Base-by-base conservation (phyloP, 2,113 vertebrate genomes). In the Pseudois nayaur region DNA sequence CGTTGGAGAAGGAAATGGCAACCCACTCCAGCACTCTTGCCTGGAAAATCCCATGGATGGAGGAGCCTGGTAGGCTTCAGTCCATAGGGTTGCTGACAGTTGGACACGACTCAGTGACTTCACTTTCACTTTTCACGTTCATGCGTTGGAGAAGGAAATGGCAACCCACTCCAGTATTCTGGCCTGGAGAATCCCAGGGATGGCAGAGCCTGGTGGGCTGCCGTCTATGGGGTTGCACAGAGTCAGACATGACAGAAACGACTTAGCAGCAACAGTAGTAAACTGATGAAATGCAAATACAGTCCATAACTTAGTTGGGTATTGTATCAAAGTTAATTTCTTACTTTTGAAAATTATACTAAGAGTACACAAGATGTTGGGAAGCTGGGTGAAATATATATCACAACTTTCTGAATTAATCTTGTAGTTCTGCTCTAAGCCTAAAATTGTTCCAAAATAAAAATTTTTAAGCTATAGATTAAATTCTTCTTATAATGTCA, bases 361-460 rank as follows among this genome's bases (percentile, higher is more conserved):
- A 23, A 96, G 16, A 17, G 78, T 83, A 85, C 43, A 4, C 6
- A 36, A 82, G 45, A 43, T 78, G 8, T 54, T 55, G 36, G 19
- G 21, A 79, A 67, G 21, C 5, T 45, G 33, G 17, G 8, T 87
- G 33, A 84, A 57, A 23, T 13, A 31, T 36, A 83, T 50, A 43
- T 11, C 36, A 14, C 31, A 74, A 84, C 5, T 43, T 74, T 87
- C 14, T 76, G 25, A 92, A 52, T 76, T 87, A 85, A 64, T 85
- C 33, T 71, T 87, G 52, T 3, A 87, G 7, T 3, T 64, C 8
- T 83, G 62, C 27, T 50, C 0, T 45, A 84, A 94, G 36, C 17
- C 21, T 62, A 48, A 48, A 91, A 64, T 86, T 71, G 78, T 71
- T 76, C 87, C 19, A 60, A 89, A 92, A 64, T 90, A 31, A 81